phyloP scores from a whole-genome alignment of 2,888 invertebrate genomes.

The Lasioglossum calceatum region DNA sequence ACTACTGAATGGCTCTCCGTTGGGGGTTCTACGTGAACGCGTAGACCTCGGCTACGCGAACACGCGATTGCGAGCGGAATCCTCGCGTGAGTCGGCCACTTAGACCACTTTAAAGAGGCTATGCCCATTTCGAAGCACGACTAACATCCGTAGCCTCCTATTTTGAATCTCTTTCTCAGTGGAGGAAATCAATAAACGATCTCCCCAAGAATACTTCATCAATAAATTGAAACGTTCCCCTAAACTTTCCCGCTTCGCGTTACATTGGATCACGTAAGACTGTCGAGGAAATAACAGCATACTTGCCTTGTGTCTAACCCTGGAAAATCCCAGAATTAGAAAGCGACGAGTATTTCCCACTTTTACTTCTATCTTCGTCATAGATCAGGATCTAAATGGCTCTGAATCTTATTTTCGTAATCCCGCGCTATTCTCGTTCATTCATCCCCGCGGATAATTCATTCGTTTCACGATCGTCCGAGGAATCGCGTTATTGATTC shows the following conservation, averaged over 20 bases:
- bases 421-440: not conserved
- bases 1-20: slow-evolving; percentile 34
- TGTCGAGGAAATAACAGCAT: not conserved
- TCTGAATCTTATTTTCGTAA: not conserved
- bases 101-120: not conserved
- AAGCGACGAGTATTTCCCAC: not conserved
- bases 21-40: not conserved
- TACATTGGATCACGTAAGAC: not conserved
- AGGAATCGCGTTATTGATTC: slow-evolving; percentile 18
- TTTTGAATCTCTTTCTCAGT: not conserved
- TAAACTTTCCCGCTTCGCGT: too few relatives aligned
- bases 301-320: not conserved
- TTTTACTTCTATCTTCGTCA: not conserved
- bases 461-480: not conserved
- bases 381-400: not conserved
- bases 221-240: too few relatives aligned
- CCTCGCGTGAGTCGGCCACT: not conserved
- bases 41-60: not conserved
- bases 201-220: too few relatives aligned
- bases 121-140: not conserved
- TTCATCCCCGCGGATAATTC: slow-evolving; percentile 14
- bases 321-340: slow-evolving; percentile 6
- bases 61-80: not conserved
- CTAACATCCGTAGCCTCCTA: not conserved
- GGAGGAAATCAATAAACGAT: too few relatives aligned